Base-by-base conservation (phyloP, 2,797 vertebrate genomes). In the Myoxocephalus aenaeus region DNA sequence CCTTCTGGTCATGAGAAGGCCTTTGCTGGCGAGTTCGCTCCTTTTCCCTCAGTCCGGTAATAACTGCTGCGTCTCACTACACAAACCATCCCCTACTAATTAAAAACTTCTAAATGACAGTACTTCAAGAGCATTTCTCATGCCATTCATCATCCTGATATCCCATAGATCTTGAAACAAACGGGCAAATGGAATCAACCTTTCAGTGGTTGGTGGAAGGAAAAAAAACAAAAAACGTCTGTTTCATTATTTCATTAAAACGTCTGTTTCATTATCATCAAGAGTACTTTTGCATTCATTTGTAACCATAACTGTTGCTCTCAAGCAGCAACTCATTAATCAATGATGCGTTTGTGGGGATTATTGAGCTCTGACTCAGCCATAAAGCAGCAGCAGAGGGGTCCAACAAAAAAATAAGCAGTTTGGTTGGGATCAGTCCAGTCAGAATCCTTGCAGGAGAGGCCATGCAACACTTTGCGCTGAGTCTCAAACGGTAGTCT, bases 71-170 rank as follows among this genome's bases (percentile, higher is more conserved):
- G 59, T 79, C 65, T 86, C 80, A 84, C 75, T 84, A 85, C 0
- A n/a, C 74, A 64, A 89, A 77, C 73, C 76, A 32, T 83, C 77
- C 54, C 65, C 63, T 48, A 64, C 73, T 90, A 90, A 91, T 90
- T 91, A 92, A 88, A 83, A 88, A 86, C 83, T 38, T 75, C 79
- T 81, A 89, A 90, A 91, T 87, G 82, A 87, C 67, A 76, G 83
- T 59, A 68, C 81, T 80, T 83, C 72, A 61, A 78, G 71, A 79
- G 36, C 57, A 77, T 82, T 83, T 50, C 32, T 79, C 11, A n/a
- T 68, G 54, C 73, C 67, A 90, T 91, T 86, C 83, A 93, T 90
- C 87, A 90, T 80, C 80, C 46, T 34, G 72, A 70, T 70, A 88
- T 87, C 67, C 56, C 57, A 80, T 50, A 72, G 76, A 93, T 92